Base-by-base conservation (phyloP, 2,113 vertebrate genomes). In the Scytalopus superciliaris region DNA sequence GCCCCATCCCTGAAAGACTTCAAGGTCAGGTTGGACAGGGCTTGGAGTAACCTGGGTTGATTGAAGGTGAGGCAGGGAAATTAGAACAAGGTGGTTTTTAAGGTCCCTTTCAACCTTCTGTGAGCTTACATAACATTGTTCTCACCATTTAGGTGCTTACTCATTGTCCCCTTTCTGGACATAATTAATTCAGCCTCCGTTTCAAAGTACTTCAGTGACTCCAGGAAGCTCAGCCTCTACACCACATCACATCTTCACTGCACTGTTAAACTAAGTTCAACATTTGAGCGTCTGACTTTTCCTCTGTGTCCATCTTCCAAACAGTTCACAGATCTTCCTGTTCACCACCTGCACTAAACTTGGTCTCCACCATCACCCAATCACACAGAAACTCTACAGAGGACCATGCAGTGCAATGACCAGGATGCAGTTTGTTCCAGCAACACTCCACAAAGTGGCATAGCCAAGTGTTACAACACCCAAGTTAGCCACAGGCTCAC, bases 301-400 rank as follows among this genome's bases (percentile, higher is more conserved):
- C 33, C 27, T 44, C 24, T 28, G 8, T 17, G 31, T 24, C 28
- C 44, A 22, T 11, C 31, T 42, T 55, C 45, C 5, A 4, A 44
- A n/a, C 1, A 19, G 49, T 50, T 4, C 59, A 12, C 42, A 77
- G 40, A 64, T 6, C 10, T 14, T 64, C 15, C 59, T 33, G 37
- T 39, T 47, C 75, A 42, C 6, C 35, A 55, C 3, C 35, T 45
- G 23, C 45, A 39, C 3, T 0, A 19, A 42, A 24, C 12, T 3
- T 3, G 12, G 42, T 62, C 15, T 18, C 28, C n/a, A 23, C 17
- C 30, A 39, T 7, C 62, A 39, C 37, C 60, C 40, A 64, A 6
- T 33, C 40, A 72, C 0, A 1, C 52, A 33, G 15, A 53, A 33
- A 14, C 1, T 50, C 27, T 10, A 50, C 0, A 4, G 24, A 27